These are phyloP conservation scores for Tretioscincus oriximinensis DNA, from an alignment of 2,113 vertebrate genomes.

Conservation along the genomic window DNA sequence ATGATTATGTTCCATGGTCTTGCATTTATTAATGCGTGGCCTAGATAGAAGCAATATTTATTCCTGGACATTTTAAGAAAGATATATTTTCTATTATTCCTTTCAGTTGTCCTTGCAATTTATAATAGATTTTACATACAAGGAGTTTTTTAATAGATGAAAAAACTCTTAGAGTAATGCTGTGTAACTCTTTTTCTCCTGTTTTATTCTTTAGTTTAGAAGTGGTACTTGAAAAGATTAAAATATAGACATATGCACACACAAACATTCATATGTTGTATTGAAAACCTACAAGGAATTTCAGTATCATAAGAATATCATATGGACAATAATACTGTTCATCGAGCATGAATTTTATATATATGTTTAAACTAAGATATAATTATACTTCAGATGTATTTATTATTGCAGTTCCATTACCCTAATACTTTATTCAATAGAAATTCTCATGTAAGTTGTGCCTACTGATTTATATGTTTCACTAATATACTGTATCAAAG, in stretches of 20 bases:
- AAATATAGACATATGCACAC: slow-evolving; percentile 42
- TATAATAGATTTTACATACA: slow-evolving; percentile 63
- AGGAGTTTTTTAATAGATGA: slow-evolving; percentile 46
- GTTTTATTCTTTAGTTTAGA: slow-evolving; percentile 56
- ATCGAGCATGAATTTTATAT: slow-evolving; percentile 63
- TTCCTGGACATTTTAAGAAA: slow-evolving; percentile 55
- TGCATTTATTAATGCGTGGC: slow-evolving; percentile 67
- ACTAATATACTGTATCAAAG: slow-evolving; percentile 61
- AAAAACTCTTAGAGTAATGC: slow-evolving; percentile 49
- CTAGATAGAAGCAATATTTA: slow-evolving; percentile 73
- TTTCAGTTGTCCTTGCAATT: slow-evolving; percentile 64
- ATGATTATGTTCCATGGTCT: slow-evolving; percentile 63
- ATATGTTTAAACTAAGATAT: slow-evolving; percentile 37
- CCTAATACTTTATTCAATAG: slow-evolving; percentile 64
- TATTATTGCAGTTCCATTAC: slow-evolving; percentile 51
- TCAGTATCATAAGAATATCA: slow-evolving; percentile 27
- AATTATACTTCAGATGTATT: slow-evolving; percentile 53
- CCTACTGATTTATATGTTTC: slow-evolving; percentile 70
- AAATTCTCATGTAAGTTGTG: slow-evolving; percentile 62
- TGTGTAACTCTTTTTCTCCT: slow-evolving; percentile 60
- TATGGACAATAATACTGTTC: slow-evolving; percentile 32
- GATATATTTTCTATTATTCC: slow-evolving; percentile 67
- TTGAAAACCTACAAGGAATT: slow-evolving; percentile 38
- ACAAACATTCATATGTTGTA: neutral
- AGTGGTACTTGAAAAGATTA: slow-evolving; percentile 43